These are phyloP conservation scores for Adrianichthys oophorus DNA, from an alignment of 2,797 vertebrate species.

Conservation along the genomic window DNA sequence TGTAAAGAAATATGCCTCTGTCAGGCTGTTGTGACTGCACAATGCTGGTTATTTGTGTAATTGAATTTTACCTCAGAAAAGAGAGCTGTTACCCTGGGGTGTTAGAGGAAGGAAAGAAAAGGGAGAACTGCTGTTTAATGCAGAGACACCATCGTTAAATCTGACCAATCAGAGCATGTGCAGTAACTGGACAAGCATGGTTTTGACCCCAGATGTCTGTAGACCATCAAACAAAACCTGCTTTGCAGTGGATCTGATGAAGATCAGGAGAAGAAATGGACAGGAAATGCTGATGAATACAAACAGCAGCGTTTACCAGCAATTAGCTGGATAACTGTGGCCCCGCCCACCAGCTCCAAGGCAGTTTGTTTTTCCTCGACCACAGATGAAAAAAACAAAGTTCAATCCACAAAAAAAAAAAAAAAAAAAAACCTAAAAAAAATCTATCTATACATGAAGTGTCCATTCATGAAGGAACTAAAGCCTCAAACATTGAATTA, in stretches of 20 bases:
- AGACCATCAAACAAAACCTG: neutral
- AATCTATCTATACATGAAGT: too few species aligned
- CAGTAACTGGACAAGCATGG: too few species aligned
- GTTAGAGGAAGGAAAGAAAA: conserved; percentile 20
- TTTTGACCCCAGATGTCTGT: neutral
- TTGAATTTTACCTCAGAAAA: conserved; percentile 49
- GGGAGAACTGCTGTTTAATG: conserved; percentile 2
- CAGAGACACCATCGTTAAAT: conserved; percentile 8
- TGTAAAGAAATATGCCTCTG: conserved; percentile 13
- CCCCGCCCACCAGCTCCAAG: too few species aligned
- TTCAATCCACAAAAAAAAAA: too few species aligned
- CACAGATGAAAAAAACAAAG: too few species aligned
- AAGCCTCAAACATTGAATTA: too few species aligned
- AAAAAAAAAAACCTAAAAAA: too few species aligned
- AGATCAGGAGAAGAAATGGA: neutral
- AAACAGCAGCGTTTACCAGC: too few species aligned
- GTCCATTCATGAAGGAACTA: too few species aligned
- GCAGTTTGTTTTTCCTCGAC: too few species aligned
- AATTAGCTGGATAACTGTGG: too few species aligned
- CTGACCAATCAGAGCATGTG: conserved; percentile 18
- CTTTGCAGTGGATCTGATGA: neutral
- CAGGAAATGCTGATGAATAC: too few species aligned
- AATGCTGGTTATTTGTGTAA: conserved; percentile 28
- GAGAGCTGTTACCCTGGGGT: conserved; percentile 37
- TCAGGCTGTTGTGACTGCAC: conserved; percentile 26